A percentile compares a stretch with the other conserved stretches of the same genome.
Conservation (phyloP, 1,140 invertebrate species). For the Phymorhynchus buccinoides region DNA sequence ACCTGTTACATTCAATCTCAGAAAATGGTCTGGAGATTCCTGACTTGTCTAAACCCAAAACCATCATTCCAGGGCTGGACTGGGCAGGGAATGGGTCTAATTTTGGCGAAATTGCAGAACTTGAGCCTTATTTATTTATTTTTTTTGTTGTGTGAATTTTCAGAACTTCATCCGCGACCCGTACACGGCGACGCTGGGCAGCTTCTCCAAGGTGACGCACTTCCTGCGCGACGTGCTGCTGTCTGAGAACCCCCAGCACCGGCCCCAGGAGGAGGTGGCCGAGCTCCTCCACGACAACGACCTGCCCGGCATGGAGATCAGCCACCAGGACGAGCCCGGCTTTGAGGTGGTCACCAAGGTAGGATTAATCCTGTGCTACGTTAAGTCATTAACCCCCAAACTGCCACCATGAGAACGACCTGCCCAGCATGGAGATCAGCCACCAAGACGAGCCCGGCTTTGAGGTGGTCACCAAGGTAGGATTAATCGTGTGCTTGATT, state of each 20-base stretch:
- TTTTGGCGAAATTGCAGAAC: no score
- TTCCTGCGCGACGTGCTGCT: constrained; percentile 73
- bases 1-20: no score
- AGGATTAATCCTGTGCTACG: not conserved
- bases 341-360: constrained; percentile 74
- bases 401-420: constrained; percentile 80
- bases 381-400: constrained; percentile 83
- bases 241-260: constrained; percentile 59
- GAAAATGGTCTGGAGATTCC: no score
- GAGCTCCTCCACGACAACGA: constrained; percentile 77
- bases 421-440: constrained; percentile 74
- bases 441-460: constrained; percentile 73
- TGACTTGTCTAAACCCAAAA: no score
- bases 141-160: not conserved
- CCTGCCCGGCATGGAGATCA: constrained; percentile 73
- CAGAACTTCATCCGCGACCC: constrained; percentile 79
- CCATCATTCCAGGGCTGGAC: no score
- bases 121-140: no score
- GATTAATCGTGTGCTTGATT: no score
- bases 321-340: constrained; percentile 72
- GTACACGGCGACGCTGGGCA: constrained; percentile 85
- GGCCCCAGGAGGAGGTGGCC: constrained; percentile 72
- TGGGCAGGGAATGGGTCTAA: no score
- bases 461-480: constrained; percentile 72
- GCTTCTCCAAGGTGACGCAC: constrained; percentile 88